A percentile compares a stretch with the other conserved stretches of the same genome.
These are phyloP conservation scores for Alsophila aescularia DNA, from an alignment of 2,888 invertebrate genomes.

Conservation along the genomic window DNA sequence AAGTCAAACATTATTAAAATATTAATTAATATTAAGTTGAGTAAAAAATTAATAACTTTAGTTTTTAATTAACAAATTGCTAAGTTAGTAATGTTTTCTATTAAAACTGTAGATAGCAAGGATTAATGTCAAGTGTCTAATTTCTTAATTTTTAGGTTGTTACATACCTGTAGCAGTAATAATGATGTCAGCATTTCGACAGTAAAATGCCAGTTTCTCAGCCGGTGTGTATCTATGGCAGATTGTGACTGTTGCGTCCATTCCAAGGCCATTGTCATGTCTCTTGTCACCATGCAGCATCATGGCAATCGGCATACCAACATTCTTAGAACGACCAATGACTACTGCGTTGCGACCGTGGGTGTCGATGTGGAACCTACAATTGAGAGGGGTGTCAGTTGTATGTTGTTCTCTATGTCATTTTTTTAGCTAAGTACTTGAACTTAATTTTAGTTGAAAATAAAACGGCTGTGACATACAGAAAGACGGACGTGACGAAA, in stretches of 20 bases:
- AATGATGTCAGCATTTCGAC: slow-evolving; percentile 90
- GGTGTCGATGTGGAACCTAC: slow-evolving; percentile 86
- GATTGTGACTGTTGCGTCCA: slow-evolving; percentile 95
- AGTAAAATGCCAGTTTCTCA: slow-evolving; percentile 88
- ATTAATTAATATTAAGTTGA: too few species aligned
- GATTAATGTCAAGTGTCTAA: too few species aligned
- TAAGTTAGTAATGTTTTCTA: too few species aligned
- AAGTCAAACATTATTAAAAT: too few species aligned
- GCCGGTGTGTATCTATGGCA: slow-evolving; percentile 95
- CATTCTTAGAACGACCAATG: slow-evolving; percentile 95
- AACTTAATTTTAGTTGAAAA: too few species aligned
- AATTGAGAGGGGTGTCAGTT: slow-evolving; percentile 37
- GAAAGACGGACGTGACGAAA: too few species aligned
- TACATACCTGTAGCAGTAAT: slow-evolving; percentile 88
- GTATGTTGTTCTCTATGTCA: slow-evolving; percentile 3
- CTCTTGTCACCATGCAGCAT: slow-evolving; percentile 90
- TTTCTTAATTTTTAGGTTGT: too few species aligned
- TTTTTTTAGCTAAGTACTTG: not conserved
- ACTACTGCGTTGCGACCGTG: slow-evolving; percentile 95
- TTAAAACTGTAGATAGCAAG: too few species aligned
- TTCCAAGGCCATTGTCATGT: slow-evolving; percentile 87
- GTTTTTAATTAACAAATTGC: too few species aligned
- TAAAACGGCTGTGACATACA: too few species aligned
- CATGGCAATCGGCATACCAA: slow-evolving; percentile 95
- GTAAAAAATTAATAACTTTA: too few species aligned